These are phyloP conservation scores for Thera britannica DNA, from an alignment of 2,888 invertebrate genomes.

Conservation along the genomic window DNA sequence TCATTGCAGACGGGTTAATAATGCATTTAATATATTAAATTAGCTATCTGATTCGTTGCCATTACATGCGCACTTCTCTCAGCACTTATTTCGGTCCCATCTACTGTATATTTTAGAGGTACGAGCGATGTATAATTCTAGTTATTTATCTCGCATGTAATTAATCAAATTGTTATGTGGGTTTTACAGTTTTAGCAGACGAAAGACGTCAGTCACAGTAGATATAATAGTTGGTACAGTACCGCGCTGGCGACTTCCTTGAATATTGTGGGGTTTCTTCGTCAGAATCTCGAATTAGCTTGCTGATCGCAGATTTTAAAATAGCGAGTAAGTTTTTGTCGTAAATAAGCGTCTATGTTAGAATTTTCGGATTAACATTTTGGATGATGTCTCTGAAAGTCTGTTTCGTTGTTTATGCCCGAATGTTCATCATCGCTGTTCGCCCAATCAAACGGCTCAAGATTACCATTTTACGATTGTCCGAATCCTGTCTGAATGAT, in stretches of 20 bases:
- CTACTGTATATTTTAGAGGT: constrained; percentile 6
- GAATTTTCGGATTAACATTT: constrained; percentile 18
- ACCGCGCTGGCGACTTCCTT: constrained; percentile 32
- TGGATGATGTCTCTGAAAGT: constrained; percentile 15
- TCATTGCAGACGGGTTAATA: constrained; percentile 51
- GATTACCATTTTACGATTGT: constrained; percentile 54
- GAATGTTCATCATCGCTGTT: constrained; percentile 32
- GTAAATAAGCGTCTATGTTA: constrained; percentile 25
- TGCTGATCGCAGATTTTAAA: constrained; percentile 26
- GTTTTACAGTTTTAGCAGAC: constrained; percentile 37
- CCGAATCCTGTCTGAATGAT: constrained; percentile 42
- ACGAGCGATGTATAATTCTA: constrained; percentile 14
- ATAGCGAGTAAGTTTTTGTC: constrained; percentile 20
- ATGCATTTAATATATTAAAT: constrained; percentile 47
- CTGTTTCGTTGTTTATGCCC: constrained; percentile 25
- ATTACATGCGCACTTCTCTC: constrained; percentile 19
- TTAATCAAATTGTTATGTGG: constrained; percentile 42
- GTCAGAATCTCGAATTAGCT: constrained; percentile 31
- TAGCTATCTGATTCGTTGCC: constrained; percentile 15
- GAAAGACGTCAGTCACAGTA: constrained; percentile 31
- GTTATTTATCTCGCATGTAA: constrained; percentile 29
- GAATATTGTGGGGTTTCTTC: constrained; percentile 28
- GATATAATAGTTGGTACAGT: constrained; percentile 2
- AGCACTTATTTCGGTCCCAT: constrained; percentile 19
- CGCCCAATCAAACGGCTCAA: constrained; percentile 48